Evolutionary conservation across 2,113 vertebrate species (phyloP).

Genomic region (Dipodomys spectabilis): DNA sequence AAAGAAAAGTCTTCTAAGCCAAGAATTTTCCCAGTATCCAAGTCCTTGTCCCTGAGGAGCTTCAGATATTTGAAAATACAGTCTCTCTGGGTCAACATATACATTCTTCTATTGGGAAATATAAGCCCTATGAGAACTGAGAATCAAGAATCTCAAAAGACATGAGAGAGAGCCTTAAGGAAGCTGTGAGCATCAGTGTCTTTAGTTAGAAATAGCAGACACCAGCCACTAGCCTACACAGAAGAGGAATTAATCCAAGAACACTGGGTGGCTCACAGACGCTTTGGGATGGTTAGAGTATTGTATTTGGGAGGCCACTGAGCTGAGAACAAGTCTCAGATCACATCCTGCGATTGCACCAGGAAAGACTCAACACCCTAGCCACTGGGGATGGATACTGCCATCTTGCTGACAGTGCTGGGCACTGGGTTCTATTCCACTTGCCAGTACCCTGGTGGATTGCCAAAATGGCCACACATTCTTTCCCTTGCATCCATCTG

Average conservation of each 20-base stretch:
- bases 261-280: background rate
- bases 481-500: background rate
- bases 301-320: background rate
- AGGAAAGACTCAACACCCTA: background rate
- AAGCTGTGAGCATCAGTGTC: background rate
- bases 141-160: slow-evolving; percentile 2
- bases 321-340: background rate
- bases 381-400: background rate
- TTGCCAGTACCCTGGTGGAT: background rate
- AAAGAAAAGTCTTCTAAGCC: background rate
- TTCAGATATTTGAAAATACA: background rate
- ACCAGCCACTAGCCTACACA: background rate
- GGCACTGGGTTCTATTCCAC: background rate
- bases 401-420: background rate
- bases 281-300: background rate
- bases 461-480: background rate
- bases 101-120: background rate
- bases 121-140: background rate
- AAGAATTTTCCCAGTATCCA: background rate
- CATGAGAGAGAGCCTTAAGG: background rate
- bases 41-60: background rate
- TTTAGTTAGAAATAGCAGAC: background rate
- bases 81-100: background rate
- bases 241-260: background rate
- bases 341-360: background rate